A percentile compares a stretch with the other conserved stretches of the same genome.
Evolutionary conservation across 2,797 vertebrate genomes (phyloP).

Genomic region (Antennarius maculatus): DNA sequence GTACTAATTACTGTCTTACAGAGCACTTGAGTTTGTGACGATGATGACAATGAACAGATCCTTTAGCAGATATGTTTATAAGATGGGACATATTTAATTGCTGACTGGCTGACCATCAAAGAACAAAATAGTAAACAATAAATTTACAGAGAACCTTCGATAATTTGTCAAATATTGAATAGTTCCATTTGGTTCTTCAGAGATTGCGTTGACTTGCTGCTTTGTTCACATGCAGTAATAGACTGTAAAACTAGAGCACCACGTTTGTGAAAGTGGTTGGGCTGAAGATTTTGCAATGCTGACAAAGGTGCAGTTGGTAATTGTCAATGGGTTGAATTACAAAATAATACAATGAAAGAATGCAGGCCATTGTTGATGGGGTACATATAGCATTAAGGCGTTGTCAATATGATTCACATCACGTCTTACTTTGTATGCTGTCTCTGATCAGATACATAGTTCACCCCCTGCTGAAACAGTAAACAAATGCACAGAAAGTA

Average conservation of each 20-base stretch:
- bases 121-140: slow-evolving; percentile 8
- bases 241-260: slow-evolving; percentile 1
- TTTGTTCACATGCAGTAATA: slow-evolving; percentile 20
- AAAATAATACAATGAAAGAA: slow-evolving; percentile 13
- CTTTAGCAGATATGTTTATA: slow-evolving; percentile 19
- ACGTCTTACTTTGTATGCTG: neutral
- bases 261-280: slow-evolving; percentile 22
- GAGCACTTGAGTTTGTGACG: slow-evolving; percentile 13
- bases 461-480: slow-evolving; percentile 9
- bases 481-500: slow-evolving; percentile 47
- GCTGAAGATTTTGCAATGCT: slow-evolving; percentile 16
- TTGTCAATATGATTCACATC: neutral
- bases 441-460: slow-evolving; percentile 16
- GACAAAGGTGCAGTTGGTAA: slow-evolving; percentile 10
- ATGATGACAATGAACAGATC: slow-evolving; percentile 13
- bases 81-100: neutral
- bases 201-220: slow-evolving; percentile 25
- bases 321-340: neutral
- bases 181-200: neutral
- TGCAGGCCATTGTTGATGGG: slow-evolving; percentile 15
- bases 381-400: neutral
- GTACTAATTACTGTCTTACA: slow-evolving; percentile 8
- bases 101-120: slow-evolving; percentile 4
- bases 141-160: slow-evolving; percentile 11
- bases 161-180: slow-evolving; percentile 10